Base-by-base conservation (phyloP, 2,797 vertebrate species). In the Xenops minutus region DNA sequence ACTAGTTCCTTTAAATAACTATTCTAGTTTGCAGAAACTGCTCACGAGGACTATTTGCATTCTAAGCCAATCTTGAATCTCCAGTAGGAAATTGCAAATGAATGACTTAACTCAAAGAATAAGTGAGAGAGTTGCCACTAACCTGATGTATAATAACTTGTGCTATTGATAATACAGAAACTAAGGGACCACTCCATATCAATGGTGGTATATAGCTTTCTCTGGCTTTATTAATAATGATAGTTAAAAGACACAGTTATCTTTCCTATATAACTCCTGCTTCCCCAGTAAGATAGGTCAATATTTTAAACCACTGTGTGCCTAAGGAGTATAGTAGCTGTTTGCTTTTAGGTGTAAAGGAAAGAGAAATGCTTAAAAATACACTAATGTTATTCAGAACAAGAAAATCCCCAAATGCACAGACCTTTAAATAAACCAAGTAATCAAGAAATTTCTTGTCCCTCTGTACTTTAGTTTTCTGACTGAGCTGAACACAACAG, bases 141-240 rank as follows among this genome's bases (percentile, higher is more conserved):
- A 91, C 67, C 14, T 66, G 22, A 10, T 83, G 56, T 77, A 93
- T 49, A 87, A 86, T 95, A 95, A 96, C 88, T 96, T 12, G 6
- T 80, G 73, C 96, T 97, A 97, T 98, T 98, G 97, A 97, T 97
- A 97, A 96, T 90, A 91, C 49, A 93, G 93, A 96, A 97, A 97
- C 2, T 83, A 94, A 95, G 94, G 51, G 64, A 78, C 67, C 91
- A 93, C 94, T 95, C 85, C 96, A 96, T 97, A 96, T 95, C 93
- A 97, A 82, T 37, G 37, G 89, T 94, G 30, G 59, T 49, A 89
- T 63, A 46, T 68, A 92, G 27, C 59, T 95, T 96, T 94, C 69
- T 94, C 81, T 77, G 96, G 66, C 79, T 91, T 93, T 89, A 87
- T 96, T 94, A 92, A 66, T 90, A 88, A 91, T 80, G 68, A 93